phyloP scores from a whole-genome alignment of 2,113 vertebrate species.

The Trochalopteron elliotii region DNA sequence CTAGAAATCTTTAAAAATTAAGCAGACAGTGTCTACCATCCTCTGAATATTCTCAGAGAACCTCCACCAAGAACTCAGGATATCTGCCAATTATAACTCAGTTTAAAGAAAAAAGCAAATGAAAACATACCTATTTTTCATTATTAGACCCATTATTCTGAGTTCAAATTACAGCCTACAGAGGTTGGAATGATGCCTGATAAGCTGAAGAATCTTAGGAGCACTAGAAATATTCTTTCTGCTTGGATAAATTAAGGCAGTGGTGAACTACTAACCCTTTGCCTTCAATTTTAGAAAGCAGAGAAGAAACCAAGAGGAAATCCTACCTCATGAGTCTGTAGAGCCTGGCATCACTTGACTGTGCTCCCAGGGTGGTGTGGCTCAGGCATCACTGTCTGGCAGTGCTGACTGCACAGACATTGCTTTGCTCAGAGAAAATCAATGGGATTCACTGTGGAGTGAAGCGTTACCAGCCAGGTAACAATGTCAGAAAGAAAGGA shows the following conservation, averaged over 20 bases:
- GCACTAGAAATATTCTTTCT: background rate
- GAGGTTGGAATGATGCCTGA: background rate
- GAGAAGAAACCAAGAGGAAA: background rate
- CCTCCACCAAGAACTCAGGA: background rate
- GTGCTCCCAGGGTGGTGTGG: background rate
- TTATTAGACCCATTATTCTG: background rate
- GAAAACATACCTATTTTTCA: background rate
- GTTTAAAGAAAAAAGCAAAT: background rate
- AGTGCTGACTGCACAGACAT: background rate
- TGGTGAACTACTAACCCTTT: background rate
- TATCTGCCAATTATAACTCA: background rate
- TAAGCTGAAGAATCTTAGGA: background rate
- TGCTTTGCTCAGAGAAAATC: background rate
- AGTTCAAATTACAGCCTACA: background rate
- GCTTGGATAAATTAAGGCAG: background rate
- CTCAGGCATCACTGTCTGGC: background rate
- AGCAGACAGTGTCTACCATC: background rate
- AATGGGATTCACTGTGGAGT: background rate
- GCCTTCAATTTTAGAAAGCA: background rate
- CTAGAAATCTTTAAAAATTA: background rate
- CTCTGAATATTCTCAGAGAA: background rate
- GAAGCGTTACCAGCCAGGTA: background rate
- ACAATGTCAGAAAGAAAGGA: background rate
- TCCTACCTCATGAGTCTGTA: background rate
- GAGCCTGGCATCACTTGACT: background rate